These are phyloP conservation scores for Drosophila merina DNA, from an alignment of 2,888 invertebrate species.

Conservation along the genomic window DNA sequence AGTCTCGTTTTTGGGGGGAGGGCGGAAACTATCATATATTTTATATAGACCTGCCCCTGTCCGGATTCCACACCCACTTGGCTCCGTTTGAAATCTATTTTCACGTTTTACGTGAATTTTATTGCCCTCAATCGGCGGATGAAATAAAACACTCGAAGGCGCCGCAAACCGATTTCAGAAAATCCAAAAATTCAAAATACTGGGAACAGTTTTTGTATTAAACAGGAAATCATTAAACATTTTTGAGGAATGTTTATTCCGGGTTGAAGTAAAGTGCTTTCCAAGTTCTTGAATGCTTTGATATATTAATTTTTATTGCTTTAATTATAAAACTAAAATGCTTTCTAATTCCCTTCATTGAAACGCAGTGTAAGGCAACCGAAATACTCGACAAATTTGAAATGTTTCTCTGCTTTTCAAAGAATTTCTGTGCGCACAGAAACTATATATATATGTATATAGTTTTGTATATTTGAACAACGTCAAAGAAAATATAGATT, in stretches of 20 bases:
- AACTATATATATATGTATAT: conserved; percentile 1
- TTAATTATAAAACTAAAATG: not conserved
- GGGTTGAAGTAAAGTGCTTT: not conserved
- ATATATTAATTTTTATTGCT: too few relatives aligned
- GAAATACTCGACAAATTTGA: conserved; percentile 29
- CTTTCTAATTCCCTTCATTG: not conserved
- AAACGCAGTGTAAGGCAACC: not conserved
- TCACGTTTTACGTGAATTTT: conserved; percentile 17
- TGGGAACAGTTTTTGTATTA: not conserved
- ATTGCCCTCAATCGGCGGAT: conserved; percentile 8
- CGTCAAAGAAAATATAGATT: conserved; percentile 7
- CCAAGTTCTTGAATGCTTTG: not conserved
- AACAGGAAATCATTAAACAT: too few relatives aligned
- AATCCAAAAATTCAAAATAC: not conserved
- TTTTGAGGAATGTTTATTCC: too few relatives aligned
- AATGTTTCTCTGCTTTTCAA: conserved; percentile 18
- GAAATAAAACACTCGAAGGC: not conserved
- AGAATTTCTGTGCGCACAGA: conserved; percentile 27
- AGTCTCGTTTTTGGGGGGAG: not conserved
- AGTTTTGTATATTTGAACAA: conserved; percentile 51
- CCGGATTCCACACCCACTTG: not conserved
- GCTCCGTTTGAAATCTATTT: conserved; percentile 29
- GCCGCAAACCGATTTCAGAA: too few relatives aligned
- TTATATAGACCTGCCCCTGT: not conserved
- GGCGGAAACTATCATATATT: not conserved